Base-by-base conservation (phyloP, 2,797 vertebrate species). In the Cichlasoma orientale region DNA sequence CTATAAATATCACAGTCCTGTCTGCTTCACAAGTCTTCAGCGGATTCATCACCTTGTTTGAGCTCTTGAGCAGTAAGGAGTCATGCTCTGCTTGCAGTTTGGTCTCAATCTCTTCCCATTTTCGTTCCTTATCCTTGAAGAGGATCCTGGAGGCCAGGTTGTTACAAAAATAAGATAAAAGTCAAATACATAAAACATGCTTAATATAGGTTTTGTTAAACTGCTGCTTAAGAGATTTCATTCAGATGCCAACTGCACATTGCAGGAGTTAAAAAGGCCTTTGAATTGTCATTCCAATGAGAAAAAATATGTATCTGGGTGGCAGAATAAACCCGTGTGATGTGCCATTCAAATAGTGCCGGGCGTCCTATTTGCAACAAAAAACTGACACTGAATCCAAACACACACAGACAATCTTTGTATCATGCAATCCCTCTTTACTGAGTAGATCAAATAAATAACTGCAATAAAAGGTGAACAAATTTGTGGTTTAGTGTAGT, bases 51-150 rank as follows among this genome's bases (percentile, higher is more conserved):
- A 99, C 98, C 97, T 97, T 97, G 92, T 97, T 99, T 53, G 98
- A 97, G 16, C 97, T 97, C 94, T 97, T 99, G 76, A 99, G 96
- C 57, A 98, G 94, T 74, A 97, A 96, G 77, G 98, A 95, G 92
- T 98, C 98, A 59, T 97, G 97, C 90, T 99, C 97, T 7, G 95
- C 93, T 92, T 97, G 95, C 82, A 99, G 92, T 89, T 97, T 98
- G 92, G 82, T 97, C 92, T 99, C 97, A 86, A 98, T 98, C 89
- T 98, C 97, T 68, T 98, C 97, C 97, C 98, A 99, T 82, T 98
- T 98, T 68, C 96, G 91, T 83, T 98, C 97, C 93, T 98, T 98
- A 92, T 99, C 97, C 90, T 99, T 99, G 95, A 99, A 99, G 82
- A 99, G 95, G 93, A 99, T 97, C 94, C 98, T 99, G 90, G 92